phyloP scores from a whole-genome alignment of 2,888 invertebrate species.

The Erpobdella octoculata region DNA sequence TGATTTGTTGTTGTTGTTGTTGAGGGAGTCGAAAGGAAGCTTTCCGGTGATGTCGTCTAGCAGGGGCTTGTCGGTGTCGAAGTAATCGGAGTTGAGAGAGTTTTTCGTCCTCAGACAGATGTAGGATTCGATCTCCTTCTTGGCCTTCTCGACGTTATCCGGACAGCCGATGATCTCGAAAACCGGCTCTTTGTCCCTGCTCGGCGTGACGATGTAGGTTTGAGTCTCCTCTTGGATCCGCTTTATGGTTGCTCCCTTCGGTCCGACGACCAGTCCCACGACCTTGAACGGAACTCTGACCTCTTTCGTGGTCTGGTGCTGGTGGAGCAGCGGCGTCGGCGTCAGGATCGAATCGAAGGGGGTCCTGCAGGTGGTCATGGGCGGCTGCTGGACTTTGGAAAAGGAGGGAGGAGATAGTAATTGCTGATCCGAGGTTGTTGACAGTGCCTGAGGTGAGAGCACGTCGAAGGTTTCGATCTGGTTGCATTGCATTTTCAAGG shows the following conservation, averaged over 20 bases:
- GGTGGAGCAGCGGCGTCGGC: conserved; percentile 13
- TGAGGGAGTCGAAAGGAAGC: background rate
- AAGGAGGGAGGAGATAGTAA: background rate
- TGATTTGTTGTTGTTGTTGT: conserved; percentile 12
- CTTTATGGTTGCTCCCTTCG: conserved; percentile 98
- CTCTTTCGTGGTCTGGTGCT: conserved; percentile 79
- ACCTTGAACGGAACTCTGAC: conserved; percentile 94
- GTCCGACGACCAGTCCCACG: conserved; percentile 95
- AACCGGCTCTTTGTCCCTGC: conserved; percentile 94
- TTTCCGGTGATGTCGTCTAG: background rate
- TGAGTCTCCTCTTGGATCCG: conserved; percentile 97
- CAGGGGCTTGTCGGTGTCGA: background rate
- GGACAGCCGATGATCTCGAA: conserved; percentile 96
- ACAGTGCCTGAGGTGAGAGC: background rate
- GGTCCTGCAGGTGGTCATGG: background rate
- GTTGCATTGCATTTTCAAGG: background rate
- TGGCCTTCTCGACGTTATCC: conserved; percentile 89
- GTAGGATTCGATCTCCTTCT: conserved; percentile 92
- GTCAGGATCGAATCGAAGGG: background rate
- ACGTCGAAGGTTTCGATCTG: too few species aligned
- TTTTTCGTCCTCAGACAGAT: conserved; percentile 83
- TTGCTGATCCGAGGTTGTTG: background rate
- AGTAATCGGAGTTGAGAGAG: background rate
- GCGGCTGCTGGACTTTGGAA: background rate
- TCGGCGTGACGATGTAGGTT: conserved; percentile 96